phyloP scores from a whole-genome alignment of 2,113 vertebrate genomes.

The Odocoileus hemionus region DNA sequence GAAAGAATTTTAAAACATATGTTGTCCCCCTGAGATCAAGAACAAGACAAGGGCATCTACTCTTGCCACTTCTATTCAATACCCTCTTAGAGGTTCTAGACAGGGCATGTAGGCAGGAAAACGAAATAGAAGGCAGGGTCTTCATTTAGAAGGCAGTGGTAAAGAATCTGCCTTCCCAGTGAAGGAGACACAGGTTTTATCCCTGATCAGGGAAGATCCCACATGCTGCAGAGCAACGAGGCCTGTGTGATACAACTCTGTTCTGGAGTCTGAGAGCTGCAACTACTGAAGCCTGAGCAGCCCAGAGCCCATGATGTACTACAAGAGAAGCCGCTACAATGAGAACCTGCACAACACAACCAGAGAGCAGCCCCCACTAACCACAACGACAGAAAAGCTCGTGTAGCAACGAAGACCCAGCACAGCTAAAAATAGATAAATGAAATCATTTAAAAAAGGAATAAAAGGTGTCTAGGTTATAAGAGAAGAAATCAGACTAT shows the following conservation, averaged over 20 bases:
- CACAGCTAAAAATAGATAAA: not conserved
- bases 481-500: not conserved
- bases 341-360: not conserved
- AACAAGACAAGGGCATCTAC: not conserved
- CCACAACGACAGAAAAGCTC: not conserved
- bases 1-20: not conserved
- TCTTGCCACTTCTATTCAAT: not conserved
- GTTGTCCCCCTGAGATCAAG: not conserved
- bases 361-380: not conserved
- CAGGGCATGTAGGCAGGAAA: not conserved
- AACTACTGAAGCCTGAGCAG: not conserved
- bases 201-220: not conserved
- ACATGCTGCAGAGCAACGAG: not conserved
- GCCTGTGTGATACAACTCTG: not conserved
- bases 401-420: not conserved
- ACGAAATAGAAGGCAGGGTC: not conserved
- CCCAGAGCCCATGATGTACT: not conserved
- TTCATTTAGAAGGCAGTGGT: not conserved
- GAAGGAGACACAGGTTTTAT: not conserved
- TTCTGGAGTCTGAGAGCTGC: not conserved
- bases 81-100: not conserved
- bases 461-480: not conserved
- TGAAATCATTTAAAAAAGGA: not conserved
- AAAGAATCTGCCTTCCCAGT: not conserved
- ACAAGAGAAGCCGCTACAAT: not conserved